A percentile compares a stretch with the other conserved stretches of the same genome.
phyloP scores from a whole-genome alignment of 2,797 vertebrate genomes.

The Oryzias dopingdopingensis region DNA sequence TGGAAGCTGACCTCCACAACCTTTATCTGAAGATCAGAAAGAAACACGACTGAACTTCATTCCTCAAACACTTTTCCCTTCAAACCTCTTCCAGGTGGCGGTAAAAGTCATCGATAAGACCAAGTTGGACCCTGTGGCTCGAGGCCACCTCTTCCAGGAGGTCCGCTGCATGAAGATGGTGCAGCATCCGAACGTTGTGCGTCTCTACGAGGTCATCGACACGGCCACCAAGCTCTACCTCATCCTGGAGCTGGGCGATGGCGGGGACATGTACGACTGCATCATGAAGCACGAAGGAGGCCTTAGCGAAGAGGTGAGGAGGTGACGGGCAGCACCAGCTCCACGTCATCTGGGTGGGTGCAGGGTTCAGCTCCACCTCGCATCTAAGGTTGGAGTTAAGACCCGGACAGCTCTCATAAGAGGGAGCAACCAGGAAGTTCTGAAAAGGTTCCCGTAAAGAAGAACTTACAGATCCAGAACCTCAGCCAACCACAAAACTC shows the following conservation, averaged over 20 bases:
- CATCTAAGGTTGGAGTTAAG: no score
- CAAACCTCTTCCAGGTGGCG: constrained; percentile 77
- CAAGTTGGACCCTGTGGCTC: constrained; percentile 92
- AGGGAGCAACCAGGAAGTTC: no score
- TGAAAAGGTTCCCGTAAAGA: no score
- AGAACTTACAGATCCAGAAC: no score
- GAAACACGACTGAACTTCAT: no score
- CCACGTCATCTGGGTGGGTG: not conserved
- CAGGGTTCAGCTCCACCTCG: no score
- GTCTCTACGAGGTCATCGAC: constrained; percentile 97
- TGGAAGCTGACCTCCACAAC: no score
- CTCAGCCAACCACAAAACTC: no score
- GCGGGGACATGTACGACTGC: constrained; percentile 99
- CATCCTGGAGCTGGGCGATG: constrained; percentile 97
- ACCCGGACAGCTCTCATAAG: no score
- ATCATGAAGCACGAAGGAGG: constrained; percentile 99
- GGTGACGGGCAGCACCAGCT: not conserved
- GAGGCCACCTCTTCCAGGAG: constrained; percentile 96
- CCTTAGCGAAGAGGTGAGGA: constrained; percentile 87
- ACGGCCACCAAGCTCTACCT: constrained; percentile 98
- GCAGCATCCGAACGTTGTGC: constrained; percentile 97
- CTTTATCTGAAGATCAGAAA: no score
- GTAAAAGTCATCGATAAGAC: constrained; percentile 99
- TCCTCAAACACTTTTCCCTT: no score
- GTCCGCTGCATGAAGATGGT: constrained; percentile 99